Evolutionary conservation across 2,797 vertebrate genomes (phyloP), one percentile per base, ranked within the genome.

Genomic region (Chromobotia macracanthus): DNA sequence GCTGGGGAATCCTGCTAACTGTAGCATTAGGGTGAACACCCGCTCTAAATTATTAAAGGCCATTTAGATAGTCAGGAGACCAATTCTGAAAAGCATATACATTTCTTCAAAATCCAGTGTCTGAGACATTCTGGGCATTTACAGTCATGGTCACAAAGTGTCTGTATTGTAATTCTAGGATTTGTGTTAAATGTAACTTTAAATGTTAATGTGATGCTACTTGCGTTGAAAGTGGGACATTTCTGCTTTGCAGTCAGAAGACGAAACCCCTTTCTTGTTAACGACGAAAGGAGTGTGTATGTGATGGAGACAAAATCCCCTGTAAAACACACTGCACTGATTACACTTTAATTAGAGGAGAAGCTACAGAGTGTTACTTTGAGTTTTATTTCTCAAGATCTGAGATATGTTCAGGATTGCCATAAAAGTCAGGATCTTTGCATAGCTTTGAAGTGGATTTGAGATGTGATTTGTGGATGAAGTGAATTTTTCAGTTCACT

Each of bases 131-230:
- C 56, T 21, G 44, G 61, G 23, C 18, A 66, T 25, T 67, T 38
- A 35, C 19, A 53, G 38, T 72, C 72, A 55, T 50, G 38, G 64
- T 46, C n/a, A 13, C 25, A 46, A 53, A 75, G 35, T 46, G 58
- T 68, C 41, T 71, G 67, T 16, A 46, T 64, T 75, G 72, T 68
- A 78, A 65, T 79, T 72, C 48, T 63, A 72, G 55, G 67, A 79
- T 81, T 76, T 67, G 31, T 64, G 63, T 10, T 72, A 65, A 79
- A 72, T 79, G 75, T 73, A 60, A 72, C 75, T 81, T 31, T 83
- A 85, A 81, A 85, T 79, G 84, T 81, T 83, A 81, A 81, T 83
- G 81, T 46, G n/a, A 41, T 63, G 65, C 60, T 67, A 71, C 70
- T 75, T 60, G 60, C 55, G 73, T 72, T 28, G 80, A 78, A 83